A percentile compares a stretch with the other conserved stretches of the same genome.
Conservation (phyloP, 2,113 vertebrate genomes). For the Murina feae region DNA sequence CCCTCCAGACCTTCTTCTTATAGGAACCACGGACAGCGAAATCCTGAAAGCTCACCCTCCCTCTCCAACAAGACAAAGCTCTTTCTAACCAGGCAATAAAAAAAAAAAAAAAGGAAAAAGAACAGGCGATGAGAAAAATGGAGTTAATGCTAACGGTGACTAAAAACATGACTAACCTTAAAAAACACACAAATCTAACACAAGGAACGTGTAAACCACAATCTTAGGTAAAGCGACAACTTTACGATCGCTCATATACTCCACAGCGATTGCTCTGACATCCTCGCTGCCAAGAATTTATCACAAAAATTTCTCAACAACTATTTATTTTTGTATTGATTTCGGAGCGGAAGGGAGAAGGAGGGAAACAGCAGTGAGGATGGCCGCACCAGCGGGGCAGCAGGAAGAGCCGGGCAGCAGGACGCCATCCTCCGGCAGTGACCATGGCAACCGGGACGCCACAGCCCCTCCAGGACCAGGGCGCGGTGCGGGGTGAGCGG, state of each 20-base stretch:
- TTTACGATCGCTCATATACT: not conserved
- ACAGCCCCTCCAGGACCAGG: not conserved
- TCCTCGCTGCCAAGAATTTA: not conserved
- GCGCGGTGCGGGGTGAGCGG: not conserved
- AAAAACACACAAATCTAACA: not conserved
- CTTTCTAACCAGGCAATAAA: not conserved
- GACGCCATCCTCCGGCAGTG: not conserved
- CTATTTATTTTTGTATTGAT: too few relatives aligned
- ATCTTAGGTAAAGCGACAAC: not conserved
- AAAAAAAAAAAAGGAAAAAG: not conserved
- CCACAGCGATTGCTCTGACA: not conserved
- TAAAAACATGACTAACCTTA: not conserved
- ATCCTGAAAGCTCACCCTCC: not conserved
- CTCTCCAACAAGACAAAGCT: not conserved
- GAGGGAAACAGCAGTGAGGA: too few relatives aligned
- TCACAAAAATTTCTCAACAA: not conserved
- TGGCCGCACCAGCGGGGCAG: not conserved
- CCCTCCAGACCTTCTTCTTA: not conserved
- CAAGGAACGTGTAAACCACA: not conserved
- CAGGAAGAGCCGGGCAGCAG: not conserved
- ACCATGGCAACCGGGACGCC: not conserved
- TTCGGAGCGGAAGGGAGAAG: too few relatives aligned
- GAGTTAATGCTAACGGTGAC: not conserved
- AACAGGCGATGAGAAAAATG: not conserved
- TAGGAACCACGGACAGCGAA: not conserved